Base-by-base conservation (phyloP, 1,140 invertebrate genomes). In the Rhopalosiphum maidis region DNA sequence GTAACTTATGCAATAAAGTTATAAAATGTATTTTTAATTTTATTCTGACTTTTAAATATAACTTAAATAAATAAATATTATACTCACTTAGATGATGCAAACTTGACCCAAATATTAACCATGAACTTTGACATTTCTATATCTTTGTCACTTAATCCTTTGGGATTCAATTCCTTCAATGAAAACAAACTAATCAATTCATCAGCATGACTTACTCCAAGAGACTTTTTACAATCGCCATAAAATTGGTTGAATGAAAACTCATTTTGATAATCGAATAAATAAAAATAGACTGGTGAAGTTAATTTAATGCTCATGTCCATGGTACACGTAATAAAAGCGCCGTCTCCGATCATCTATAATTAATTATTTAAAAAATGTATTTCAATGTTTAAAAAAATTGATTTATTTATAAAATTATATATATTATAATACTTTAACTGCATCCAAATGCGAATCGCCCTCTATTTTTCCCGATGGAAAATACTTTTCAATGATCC, bases 81-180 rank as follows among this genome's bases (percentile, higher is more conserved):
- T 21, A 46, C 54, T 93, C 37, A 93, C 93, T 51, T 35, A 43
- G 85, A 88, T 22, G 46, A 68, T 23, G 87, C 87, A 25, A 93
- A 93, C n/a, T 68, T 89, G 7, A 51, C 48, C 93, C 85, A 93
- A 89, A 90, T 82, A 48, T 93, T n/a, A 41, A 93, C 55, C 93
- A 93, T 89, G 0, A 93, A 7, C 9, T 93, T 93, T 1, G 93
- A 93, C 18, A 93, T 9, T 82, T 93, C 18, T 9, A 2, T 23
- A 22, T 93, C 93, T 35, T 89, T n/a, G 11, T 93, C 21, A 18
- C 48, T 82, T 23, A 89, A 89, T 23, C 85, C 87, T 88, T 51
- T 18, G 25, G 54, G 41, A 43, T 41, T 37, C 23, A 93, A 5
- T 11, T 25, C 43, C 9, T 60, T 60, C 15, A 77, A n/a, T 37